Evolutionary conservation across 2,888 invertebrate genomes (phyloP), one percentile per base, ranked within the genome.

Genomic region (Hyles lineata): DNA sequence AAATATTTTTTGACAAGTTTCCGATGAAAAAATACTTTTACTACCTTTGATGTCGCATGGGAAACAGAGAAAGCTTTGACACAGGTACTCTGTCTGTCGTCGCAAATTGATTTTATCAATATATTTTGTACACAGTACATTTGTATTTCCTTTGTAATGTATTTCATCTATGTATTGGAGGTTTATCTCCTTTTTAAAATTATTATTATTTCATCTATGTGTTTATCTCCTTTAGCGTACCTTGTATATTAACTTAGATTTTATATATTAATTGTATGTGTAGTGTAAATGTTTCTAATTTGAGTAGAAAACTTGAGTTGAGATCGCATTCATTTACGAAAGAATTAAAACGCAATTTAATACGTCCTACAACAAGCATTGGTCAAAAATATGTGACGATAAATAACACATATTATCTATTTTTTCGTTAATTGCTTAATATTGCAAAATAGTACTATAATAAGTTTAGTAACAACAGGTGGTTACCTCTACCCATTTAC

Each of bases 91-190:
- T 15, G 7, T 25, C 23, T 43, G 67, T 43, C 15, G 50, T 67
- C 25, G 23, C 50, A 23, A 67, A 43, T 67, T 67, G 63, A 67
- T 43, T 50, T 67, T 23, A 43, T 63, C n/a, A 21, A 50, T 43
- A 15, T 50, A 43, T 17, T 7, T 43, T 23, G 63, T 23, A 7
- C 17, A 15, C 35, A 35, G 9, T 43, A 43, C 15, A 15, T 67
- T 50, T 43, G 17, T 25, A 2, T 50, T 1, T 17, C 6, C 23
- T 50, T 67, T 21, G 17, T 63, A 63, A 15, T 4, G 35, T 35
- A 3, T n/a, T 21, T 21, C 19, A 29, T 32, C 6, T 17, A 17
- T 63, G 21, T 29, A 0, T 61, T 43, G 43, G 43, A 2, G 11
- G 15, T 43, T 15, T 43, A 43, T 43, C 43, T 43, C 11, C 15